Evolutionary conservation across 1,140 invertebrate genomes (phyloP), one percentile per base, ranked within the genome.

Genomic region (Aricia agestis): DNA sequence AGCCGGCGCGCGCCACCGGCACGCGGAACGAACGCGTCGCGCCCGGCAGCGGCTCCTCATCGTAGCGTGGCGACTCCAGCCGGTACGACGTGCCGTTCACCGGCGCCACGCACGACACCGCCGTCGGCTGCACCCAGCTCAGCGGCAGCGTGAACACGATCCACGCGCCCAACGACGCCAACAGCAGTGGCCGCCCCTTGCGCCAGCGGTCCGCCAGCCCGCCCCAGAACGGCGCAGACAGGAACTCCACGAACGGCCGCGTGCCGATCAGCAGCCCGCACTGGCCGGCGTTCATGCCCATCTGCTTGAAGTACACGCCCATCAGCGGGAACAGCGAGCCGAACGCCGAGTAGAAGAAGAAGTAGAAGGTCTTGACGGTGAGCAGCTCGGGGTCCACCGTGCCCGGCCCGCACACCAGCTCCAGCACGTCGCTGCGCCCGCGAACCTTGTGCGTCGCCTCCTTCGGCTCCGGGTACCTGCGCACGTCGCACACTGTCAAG

Each of bases 321-420:
- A 99, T 97, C 32, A 99, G 92, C 0, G 99, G 99, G 85, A 99
- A 99, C 0, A 99, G 93, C 0, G 98, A 99, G 6, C 99, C 99
- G 82, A 99, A 99, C 1, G 99, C 98, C 2, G 98, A 98, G 86
- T 99, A 99, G 92, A 99, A 99, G 93, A 99, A 99, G 90, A 99
- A 99, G 89, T 99, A 99, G 89, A 99, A 99, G 1, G 97, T 96
- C 89, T 99, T 99, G 67, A 98, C 97, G 5, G 97, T 96, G 68
- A 99, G 93, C 63, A 99, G 92, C 85, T 99, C 97, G 66, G 96
- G 96, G 85, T 98, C 97, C 4, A 97, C 95, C 25, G 95, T 90
- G 31, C 94, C 95, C 5, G 85, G 80, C 7, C 97, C 96, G 80
- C 96, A 97, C 11, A 98, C 91, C 80, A 96, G 93, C 87, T 98